phyloP scores from a whole-genome alignment of 2,888 invertebrate species.

The Seira sanloemensis region DNA sequence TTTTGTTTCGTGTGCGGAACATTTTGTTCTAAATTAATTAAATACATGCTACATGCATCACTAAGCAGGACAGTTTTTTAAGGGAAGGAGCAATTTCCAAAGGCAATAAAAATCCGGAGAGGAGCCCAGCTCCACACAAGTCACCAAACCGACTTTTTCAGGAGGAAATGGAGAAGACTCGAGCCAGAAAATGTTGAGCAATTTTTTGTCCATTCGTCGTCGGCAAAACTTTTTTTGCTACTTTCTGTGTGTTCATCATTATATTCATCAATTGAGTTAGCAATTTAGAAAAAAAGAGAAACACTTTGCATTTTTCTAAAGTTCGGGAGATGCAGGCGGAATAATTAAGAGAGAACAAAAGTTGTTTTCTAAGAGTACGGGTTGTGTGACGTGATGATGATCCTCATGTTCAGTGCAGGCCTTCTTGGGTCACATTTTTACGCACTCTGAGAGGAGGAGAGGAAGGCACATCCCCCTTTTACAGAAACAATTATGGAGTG shows the following conservation, averaged over 20 bases:
- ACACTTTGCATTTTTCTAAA: background rate
- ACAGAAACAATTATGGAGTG: background rate
- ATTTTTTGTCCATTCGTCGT: background rate
- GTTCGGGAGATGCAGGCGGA: background rate
- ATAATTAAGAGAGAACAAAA: slow-evolving; percentile 7
- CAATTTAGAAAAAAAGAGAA: background rate
- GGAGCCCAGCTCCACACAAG: slow-evolving; percentile 3
- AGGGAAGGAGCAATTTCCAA: background rate
- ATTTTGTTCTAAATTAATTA: slow-evolving; percentile 44
- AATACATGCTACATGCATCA: slow-evolving; percentile 23
- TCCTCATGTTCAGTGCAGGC: background rate
- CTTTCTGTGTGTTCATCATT: background rate
- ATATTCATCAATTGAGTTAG: slow-evolving; percentile 1
- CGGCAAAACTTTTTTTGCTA: background rate
- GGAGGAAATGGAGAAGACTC: background rate
- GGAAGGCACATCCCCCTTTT: slow-evolving; percentile 6
- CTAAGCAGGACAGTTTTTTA: slow-evolving; percentile 44
- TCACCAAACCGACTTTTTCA: background rate
- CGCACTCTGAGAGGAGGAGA: background rate
- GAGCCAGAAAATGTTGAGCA: background rate
- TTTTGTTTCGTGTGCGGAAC: background rate
- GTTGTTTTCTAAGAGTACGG: slow-evolving; percentile 1
- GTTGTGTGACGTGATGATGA: too few relatives aligned
- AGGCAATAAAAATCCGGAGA: background rate
- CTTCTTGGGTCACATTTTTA: background rate